Percentiles rank a stretch among this genome's conserved stretches.
phyloP scores from a whole-genome alignment of 2,797 vertebrate genomes.

The Epinephelus awoara region DNA sequence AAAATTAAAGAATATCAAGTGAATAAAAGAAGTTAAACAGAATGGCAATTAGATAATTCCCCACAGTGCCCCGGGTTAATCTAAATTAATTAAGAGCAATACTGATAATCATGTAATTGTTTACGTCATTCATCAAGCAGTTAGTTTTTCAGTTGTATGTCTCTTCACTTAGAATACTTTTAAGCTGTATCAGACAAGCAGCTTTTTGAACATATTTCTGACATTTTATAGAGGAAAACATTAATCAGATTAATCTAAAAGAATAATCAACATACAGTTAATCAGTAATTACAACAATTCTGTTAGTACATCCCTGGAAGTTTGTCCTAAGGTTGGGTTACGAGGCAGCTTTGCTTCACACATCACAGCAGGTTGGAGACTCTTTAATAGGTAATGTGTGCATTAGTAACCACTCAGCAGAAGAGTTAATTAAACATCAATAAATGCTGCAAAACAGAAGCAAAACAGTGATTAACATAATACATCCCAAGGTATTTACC shows the following conservation, averaged over 20 bases:
- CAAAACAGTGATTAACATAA: conserved; percentile 25
- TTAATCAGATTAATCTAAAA: neutral
- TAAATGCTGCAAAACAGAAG: neutral
- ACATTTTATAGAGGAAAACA: neutral
- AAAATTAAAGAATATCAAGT: no score
- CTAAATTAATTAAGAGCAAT: no score
- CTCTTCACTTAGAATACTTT: no score
- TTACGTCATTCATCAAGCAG: no score
- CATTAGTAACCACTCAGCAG: neutral
- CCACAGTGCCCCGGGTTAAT: no score
- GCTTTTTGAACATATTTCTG: neutral
- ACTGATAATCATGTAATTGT: no score
- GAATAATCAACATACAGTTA: neutral
- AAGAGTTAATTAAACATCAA: conserved; percentile 36
- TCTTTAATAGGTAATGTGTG: neutral
- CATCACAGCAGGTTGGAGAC: neutral
- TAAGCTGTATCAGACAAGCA: neutral
- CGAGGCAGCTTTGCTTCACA: neutral
- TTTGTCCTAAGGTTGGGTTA: neutral
- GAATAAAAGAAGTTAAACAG: no score
- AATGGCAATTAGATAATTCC: no score
- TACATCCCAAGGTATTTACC: neutral
- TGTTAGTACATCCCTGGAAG: neutral
- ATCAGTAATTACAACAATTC: neutral
- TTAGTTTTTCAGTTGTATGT: no score